Conservation (phyloP, 2,113 vertebrate genomes). For the Neolamprologus hecqui region DNA sequence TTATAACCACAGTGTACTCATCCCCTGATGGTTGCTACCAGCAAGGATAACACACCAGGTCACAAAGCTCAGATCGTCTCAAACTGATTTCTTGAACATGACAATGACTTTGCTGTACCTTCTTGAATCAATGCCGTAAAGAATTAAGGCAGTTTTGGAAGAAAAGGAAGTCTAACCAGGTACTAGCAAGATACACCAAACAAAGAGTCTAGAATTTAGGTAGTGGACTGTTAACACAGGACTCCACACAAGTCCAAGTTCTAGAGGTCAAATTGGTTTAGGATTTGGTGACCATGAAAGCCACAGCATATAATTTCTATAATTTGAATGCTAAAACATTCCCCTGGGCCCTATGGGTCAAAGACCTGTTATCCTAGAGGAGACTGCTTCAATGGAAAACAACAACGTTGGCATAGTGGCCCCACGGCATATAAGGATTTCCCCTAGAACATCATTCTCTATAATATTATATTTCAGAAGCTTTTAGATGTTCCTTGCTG, state of each 20-base stretch:
- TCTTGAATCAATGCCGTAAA: background rate
- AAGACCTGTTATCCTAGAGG: background rate
- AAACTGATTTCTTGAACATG: background rate
- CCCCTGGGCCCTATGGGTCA: background rate
- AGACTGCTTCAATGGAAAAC: background rate
- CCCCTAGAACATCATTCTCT: background rate
- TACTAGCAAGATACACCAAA: background rate
- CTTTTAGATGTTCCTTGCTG: background rate
- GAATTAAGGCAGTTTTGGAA: background rate
- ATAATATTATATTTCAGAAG: background rate
- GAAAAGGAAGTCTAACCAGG: background rate
- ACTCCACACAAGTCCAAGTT: background rate
- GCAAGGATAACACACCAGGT: background rate
- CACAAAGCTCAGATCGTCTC: background rate
- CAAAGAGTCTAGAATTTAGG: background rate
- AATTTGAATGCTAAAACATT: background rate
- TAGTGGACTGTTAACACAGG: background rate
- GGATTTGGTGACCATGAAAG: background rate
- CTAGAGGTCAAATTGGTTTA: background rate
- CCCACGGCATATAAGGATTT: background rate
- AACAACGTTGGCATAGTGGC: background rate
- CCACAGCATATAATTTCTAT: background rate
- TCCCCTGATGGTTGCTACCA: background rate
- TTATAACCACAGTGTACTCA: background rate
- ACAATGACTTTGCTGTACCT: background rate